Evolutionary conservation across 2,888 invertebrate genomes (phyloP), one percentile per base, ranked within the genome.

Genomic region (Schizotus pectinicornis): DNA sequence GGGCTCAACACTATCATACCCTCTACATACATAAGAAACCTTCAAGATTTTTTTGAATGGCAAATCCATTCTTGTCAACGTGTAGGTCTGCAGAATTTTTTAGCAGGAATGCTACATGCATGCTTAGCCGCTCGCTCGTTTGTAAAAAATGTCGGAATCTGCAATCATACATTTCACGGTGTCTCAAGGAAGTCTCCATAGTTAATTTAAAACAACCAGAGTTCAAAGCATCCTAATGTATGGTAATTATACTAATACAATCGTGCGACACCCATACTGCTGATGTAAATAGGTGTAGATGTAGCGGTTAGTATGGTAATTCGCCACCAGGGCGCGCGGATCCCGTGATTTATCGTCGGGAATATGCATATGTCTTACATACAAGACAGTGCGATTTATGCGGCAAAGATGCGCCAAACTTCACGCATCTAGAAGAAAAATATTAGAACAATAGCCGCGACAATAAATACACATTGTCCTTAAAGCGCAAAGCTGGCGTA

Each of bases 231-330:
- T 62, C 63, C 61, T 70, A 67, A 70, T 70, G 67, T 65, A 70
- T 70, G 68, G 59, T 69, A 69, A 70, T 69, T 68, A 69, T 68
- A 65, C 65, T 64, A 65, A 68, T 70, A 67, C 59, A 69, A 67
- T 69, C 65, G 63, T 63, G 62, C 61, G 68, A 71, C 69, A 70
- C 68, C 69, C 69, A 70, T 70, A 67, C 63, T 59, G 64, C 41
- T 63, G 64, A 69, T 72, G 70, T 72, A 72, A 74, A 74, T 73
- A 71, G 69, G 70, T 74, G 74, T 72, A 72, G 71, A 71, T 71
- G 71, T 69, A 58, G 67, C 70, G 72, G 72, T 72, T 69, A 72
- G 70, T 73, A 74, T 74, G 74, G 67, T 73, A 74, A 74, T 71
- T 68, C 63, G 60, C 71, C 68, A 69, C 70, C 67, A 69, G 68